Percentiles rank a stretch among this genome's conserved stretches.
phyloP scores from a whole-genome alignment of 2,113 vertebrate genomes.

The Lagopus leucura region DNA sequence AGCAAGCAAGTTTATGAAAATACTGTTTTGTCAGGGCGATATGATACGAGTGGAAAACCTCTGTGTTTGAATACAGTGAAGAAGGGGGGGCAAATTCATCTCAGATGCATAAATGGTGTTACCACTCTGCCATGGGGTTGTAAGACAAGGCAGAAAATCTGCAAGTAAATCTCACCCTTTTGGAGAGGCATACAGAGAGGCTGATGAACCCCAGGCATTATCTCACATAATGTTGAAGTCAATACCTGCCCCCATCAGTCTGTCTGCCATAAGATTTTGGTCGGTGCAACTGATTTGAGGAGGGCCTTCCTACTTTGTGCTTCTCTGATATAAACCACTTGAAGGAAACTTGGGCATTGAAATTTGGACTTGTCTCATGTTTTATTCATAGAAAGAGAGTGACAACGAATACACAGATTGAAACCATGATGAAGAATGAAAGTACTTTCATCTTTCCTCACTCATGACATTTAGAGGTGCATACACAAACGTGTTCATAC shows the following conservation, averaged over 20 bases:
- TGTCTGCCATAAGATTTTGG: neutral
- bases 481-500: neutral
- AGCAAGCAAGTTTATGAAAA: neutral
- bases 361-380: neutral
- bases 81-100: neutral
- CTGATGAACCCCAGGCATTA: neutral
- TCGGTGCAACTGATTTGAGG: neutral
- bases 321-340: neutral
- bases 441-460: neutral
- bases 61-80: neutral
- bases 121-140: rapidly evolving
- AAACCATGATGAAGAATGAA: neutral
- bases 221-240: neutral
- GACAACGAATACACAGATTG: neutral
- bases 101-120: neutral
- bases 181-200: neutral
- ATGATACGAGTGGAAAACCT: neutral
- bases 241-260: neutral
- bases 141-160: neutral
- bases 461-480: neutral
- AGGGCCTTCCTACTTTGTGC: neutral
- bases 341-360: neutral
- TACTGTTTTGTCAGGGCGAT: neutral
- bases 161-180: neutral
- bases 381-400: neutral